Evolutionary conservation across 64 coral and sea anemone genomes (phyloP), one percentile per base, ranked within the genome.

Genomic region (Catalaphyllia jardinei): DNA sequence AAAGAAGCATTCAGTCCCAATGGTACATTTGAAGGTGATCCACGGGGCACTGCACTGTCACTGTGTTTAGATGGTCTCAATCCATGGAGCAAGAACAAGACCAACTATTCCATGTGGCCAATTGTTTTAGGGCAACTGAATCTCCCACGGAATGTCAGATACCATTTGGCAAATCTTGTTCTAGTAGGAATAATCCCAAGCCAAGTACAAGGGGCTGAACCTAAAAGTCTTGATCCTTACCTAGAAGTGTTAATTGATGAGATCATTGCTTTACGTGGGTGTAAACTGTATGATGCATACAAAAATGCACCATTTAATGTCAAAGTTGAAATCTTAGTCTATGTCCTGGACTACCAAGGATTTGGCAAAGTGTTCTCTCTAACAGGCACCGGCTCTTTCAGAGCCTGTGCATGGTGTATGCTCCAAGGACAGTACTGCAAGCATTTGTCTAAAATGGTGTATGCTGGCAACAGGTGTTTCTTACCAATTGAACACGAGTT

Each of bases 341-440:
- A 83, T 74, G 15, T 90, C 55, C 78, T 88, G 25, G 87, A 82
- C 39, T 90, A 90, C 29, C 87, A 89, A 89, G 75, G 67, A 7
- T 29, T 74, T n/a, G 78, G 88, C 0, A 90, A 90, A 22, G 65
- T 90, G 5, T 90, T 82, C 31, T 72, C 22, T 67, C 1, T 90
- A 57, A 92, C 90, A 86, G 90, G 57, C 22, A 92, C 90, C 86
- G 81, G 73, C 55, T 92, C 89, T 38, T 86, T 77, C 30, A 75
- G 89, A 86, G 80, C 29, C 1, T 77, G 73, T 90, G 88, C 38
- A 20, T 80, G 77, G 88, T 82, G 76, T 46, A n/a, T n/a, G n/a
- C n/a, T n/a, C n/a, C n/a, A n/a, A n/a, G n/a, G n/a, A n/a, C n/a
- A n/a, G n/a, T n/a, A n/a, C n/a, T n/a, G n/a, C n/a, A n/a, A n/a